Evolutionary conservation across 2,113 vertebrate species (phyloP).

Genomic region (Lycaon pictus): DNA sequence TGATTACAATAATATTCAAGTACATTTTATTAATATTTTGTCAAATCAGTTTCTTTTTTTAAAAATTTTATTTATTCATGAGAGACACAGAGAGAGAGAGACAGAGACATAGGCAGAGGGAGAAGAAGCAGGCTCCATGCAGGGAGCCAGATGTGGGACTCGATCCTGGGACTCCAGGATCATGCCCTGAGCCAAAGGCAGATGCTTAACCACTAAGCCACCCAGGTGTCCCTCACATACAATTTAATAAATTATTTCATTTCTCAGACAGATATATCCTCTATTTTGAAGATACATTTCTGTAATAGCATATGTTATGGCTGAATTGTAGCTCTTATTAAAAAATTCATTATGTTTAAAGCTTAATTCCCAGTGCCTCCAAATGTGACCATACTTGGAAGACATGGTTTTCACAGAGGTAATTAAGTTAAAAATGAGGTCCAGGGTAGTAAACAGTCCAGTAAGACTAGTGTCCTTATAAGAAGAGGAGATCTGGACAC

Average conservation of each 20-base stretch:
- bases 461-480: not conserved
- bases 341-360: not conserved
- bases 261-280: not conserved
- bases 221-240: too few relatives aligned
- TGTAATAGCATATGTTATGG: not conserved
- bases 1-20: not conserved
- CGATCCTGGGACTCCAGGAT: too few relatives aligned
- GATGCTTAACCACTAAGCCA: too few relatives aligned
- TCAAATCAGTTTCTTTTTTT: too few relatives aligned
- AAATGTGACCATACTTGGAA: constrained; percentile 24
- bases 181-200: too few relatives aligned
- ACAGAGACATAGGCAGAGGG: too few relatives aligned
- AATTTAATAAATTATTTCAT: constrained; percentile 52
- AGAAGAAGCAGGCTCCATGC: too few relatives aligned
- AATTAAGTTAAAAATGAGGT: not conserved
- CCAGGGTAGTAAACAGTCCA: not conserved
- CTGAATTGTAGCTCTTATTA: not conserved
- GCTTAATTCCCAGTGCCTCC: not conserved
- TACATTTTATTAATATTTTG: constrained; percentile 8
- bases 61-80: too few relatives aligned
- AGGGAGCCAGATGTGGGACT: too few relatives aligned
- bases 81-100: too few relatives aligned
- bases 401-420: not conserved
- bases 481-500: not conserved
- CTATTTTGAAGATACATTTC: not conserved